A percentile compares a stretch with the other conserved stretches of the same genome.
These are phyloP conservation scores for Rhea americana DNA, from an alignment of 2,113 vertebrate species.

Conservation along the genomic window DNA sequence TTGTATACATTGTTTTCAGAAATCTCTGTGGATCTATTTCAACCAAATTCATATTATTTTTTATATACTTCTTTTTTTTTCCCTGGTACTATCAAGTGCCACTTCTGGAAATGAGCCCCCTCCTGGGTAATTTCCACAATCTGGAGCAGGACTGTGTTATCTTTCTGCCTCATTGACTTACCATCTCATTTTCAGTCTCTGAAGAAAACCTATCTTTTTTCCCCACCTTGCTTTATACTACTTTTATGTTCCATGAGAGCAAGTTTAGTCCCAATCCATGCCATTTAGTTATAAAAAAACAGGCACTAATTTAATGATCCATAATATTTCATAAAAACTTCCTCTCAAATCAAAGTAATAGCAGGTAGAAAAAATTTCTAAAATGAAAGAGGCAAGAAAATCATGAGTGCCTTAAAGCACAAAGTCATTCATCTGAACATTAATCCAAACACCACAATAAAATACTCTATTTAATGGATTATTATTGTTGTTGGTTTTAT, in stretches of 20 bases:
- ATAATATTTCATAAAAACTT: constrained; percentile 46
- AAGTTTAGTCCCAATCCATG: constrained; percentile 35
- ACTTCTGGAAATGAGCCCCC: constrained; percentile 43
- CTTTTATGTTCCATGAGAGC: constrained; percentile 42
- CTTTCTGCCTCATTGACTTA: constrained; percentile 66
- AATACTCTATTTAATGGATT: constrained; percentile 29
- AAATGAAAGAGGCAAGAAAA: constrained; percentile 17
- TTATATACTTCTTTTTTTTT: neutral
- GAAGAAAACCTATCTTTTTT: constrained; percentile 50
- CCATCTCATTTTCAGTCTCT: constrained; percentile 47
- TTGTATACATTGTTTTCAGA: neutral
- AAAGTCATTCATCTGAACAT: constrained; percentile 20
- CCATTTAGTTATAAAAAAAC: constrained; percentile 26
- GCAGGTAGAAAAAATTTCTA: neutral
- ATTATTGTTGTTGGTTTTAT: constrained; percentile 28
- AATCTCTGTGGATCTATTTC: neutral
- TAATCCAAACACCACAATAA: constrained; percentile 36
- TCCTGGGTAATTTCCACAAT: constrained; percentile 37
- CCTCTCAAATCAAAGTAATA: constrained; percentile 55
- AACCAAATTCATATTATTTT: neutral
- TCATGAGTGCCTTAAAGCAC: constrained; percentile 28
- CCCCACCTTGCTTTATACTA: constrained; percentile 38
- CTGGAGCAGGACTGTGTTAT: constrained; percentile 56
- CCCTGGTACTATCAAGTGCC: neutral
- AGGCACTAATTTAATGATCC: constrained; percentile 46